Base-by-base conservation (phyloP, 2,888 invertebrate genomes). In the Plusia festucae region DNA sequence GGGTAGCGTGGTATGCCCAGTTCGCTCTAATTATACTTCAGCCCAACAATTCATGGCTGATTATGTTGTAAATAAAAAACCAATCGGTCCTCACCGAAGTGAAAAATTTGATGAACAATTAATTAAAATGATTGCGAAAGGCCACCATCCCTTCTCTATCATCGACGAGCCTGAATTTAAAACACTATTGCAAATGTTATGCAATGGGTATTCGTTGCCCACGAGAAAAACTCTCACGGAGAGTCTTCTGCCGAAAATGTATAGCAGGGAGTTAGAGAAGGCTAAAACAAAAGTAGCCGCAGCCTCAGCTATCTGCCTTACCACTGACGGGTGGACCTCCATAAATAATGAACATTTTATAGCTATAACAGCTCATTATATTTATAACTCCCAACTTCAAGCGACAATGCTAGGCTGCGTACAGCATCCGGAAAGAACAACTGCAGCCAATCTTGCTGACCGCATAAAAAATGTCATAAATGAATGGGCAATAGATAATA, bases 241-340 rank as follows among this genome's bases (percentile, higher is more conserved):
- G 15, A 34, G 5, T 13, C 15, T 34, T 0, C 15, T 34, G 15
- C 34, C 15, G 8, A 6, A 34, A 34, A 34, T 34, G 34, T 34
- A 34, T 34, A 34, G 15, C 34, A 34, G 34, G 1, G 34, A 34
- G 15, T 34, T 11, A 34, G 15, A 3, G 1, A 34, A 13, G 5
- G 34, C 32, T 32, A 34, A 13, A 34, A 15, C 34, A 15, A 34
- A 34, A 34, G 34, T 24, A 51, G 7, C 20, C 20, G 20, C 18
- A 7, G 71, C 72, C 1, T 1, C 46, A 2, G 67, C 65, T 8
- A 16, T 73, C 1, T 74, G 70, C 32, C 30, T 77, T 13, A 68
- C 70, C n/a, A 74, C 70, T 2, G 68, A 75, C 58, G 55, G 64
- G 2, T 78, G 74, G 74, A 73, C 70, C 1, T 73, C 75, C 0